Percentiles rank a stretch among this genome's conserved stretches.
phyloP scores from a whole-genome alignment of 2,888 invertebrate genomes.

The Habroteleia sp. region DNA sequence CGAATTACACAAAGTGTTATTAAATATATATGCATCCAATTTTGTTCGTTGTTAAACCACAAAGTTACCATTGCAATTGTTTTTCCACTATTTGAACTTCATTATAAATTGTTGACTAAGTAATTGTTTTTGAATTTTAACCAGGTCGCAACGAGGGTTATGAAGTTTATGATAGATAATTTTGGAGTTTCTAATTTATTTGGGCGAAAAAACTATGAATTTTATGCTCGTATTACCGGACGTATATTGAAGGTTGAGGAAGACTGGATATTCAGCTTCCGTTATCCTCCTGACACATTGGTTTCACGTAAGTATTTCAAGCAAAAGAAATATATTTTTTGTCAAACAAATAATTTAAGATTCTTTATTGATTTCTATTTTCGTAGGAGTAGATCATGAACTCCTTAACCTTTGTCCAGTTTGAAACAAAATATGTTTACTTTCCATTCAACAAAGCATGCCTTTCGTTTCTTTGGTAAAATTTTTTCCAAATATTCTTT shows the following conservation, averaged over 20 bases:
- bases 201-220: constrained; percentile 96
- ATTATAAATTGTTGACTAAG: constrained; percentile 1
- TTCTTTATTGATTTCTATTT: no score
- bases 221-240: constrained; percentile 96
- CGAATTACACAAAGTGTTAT: no score
- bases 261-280: constrained; percentile 97
- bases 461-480: background rate
- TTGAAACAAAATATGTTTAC: background rate
- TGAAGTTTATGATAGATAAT: constrained; percentile 98
- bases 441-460: background rate
- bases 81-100: no score
- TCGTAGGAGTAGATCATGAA: no score
- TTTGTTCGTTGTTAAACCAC: constrained; percentile 16
- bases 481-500: constrained; percentile 8
- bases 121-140: background rate
- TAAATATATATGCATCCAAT: constrained; percentile 11
- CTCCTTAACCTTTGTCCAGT: no score
- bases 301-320: constrained; percentile 82
- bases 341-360: no score
- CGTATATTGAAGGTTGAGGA: constrained; percentile 95
- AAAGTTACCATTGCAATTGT: constrained; percentile 2
- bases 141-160: constrained; percentile 96
- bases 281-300: constrained; percentile 88
- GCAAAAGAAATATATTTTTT: background rate
- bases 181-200: constrained; percentile 98